Percentiles rank a stretch among this genome's conserved stretches.
Conservation (phyloP, 1,140 invertebrate genomes). For the Colletes gigas region DNA sequence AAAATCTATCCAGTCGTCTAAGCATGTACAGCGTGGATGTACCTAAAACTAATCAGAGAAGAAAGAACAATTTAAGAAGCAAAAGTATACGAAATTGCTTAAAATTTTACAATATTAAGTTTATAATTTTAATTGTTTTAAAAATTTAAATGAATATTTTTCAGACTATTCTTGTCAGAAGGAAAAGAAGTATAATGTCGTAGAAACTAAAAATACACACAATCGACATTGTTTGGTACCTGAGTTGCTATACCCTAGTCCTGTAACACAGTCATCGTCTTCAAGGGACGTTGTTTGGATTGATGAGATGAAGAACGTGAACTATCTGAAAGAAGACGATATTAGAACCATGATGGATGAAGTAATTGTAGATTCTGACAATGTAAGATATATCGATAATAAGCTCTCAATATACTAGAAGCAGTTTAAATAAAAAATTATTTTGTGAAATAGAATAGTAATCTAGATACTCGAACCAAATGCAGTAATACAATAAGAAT, state of each 20-base stretch:
- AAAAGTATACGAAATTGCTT: conserved; percentile 52
- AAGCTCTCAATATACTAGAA: conserved; percentile 9
- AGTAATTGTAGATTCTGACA: conserved; percentile 71
- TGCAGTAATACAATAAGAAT: conserved; percentile 43
- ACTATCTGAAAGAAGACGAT: conserved; percentile 74
- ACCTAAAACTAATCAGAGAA: conserved; percentile 64
- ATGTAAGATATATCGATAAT: conserved; percentile 60
- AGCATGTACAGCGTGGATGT: conserved; percentile 72
- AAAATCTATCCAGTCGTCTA: conserved; percentile 63
- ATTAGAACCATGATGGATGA: conserved; percentile 78
- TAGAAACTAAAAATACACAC: conserved; percentile 19
- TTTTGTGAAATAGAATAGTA: conserved; percentile 63
- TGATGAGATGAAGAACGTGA: conserved; percentile 35
- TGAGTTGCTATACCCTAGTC: conserved; percentile 60
- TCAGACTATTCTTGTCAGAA: conserved; percentile 56
- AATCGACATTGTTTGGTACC: conserved; percentile 54
- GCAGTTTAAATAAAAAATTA: conserved; percentile 13
- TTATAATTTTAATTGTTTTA: conserved; percentile 8
- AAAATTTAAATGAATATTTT: conserved; percentile 17
- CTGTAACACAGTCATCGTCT: conserved; percentile 51
- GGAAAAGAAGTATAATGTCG: conserved; percentile 46
- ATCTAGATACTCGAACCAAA: conserved; percentile 56
- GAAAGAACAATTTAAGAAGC: conserved; percentile 47
- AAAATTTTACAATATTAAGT: conserved; percentile 3
- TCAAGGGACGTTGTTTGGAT: conserved; percentile 47